Evolutionary conservation across 2,113 vertebrate genomes (phyloP).

Genomic region (Anser cygnoides): DNA sequence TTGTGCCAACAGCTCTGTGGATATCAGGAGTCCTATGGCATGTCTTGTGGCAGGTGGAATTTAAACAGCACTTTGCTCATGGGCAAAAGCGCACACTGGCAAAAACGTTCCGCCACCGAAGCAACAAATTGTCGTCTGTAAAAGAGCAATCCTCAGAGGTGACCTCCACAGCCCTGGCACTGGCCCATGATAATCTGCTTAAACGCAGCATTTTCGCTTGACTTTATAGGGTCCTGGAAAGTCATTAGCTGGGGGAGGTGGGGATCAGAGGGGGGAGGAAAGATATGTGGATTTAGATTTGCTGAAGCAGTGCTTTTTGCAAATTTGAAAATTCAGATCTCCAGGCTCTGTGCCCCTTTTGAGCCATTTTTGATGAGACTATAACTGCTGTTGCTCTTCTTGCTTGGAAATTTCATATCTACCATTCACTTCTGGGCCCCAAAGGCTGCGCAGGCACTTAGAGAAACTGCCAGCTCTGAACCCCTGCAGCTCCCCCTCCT

Average conservation of each 20-base stretch:
- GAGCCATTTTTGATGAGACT: not conserved
- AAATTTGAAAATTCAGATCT: not conserved
- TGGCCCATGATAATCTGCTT: not conserved
- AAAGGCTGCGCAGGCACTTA: not conserved
- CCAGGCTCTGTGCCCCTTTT: not conserved
- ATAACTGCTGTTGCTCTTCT: not conserved
- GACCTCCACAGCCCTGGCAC: not conserved
- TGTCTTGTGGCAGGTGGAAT: not conserved
- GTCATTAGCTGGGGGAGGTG: not conserved
- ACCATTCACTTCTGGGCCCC: not conserved
- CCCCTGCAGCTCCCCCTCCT: not conserved
- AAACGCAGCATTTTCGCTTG: not conserved
- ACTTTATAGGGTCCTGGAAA: not conserved
- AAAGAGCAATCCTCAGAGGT: not conserved
- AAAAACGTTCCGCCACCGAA: not conserved
- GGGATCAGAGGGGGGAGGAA: not conserved
- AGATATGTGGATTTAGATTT: not conserved
- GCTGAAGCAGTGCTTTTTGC: not conserved
- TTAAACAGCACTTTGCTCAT: not conserved
- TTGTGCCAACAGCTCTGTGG: not conserved
- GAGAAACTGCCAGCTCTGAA: not conserved
- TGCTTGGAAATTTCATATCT: not conserved
- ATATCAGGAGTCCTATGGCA: not conserved
- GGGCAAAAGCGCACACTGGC: not conserved
- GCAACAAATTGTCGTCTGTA: not conserved